Evolutionary conservation across 2,888 invertebrate genomes (phyloP).

Genomic region (Lacanobia wlatinum): DNA sequence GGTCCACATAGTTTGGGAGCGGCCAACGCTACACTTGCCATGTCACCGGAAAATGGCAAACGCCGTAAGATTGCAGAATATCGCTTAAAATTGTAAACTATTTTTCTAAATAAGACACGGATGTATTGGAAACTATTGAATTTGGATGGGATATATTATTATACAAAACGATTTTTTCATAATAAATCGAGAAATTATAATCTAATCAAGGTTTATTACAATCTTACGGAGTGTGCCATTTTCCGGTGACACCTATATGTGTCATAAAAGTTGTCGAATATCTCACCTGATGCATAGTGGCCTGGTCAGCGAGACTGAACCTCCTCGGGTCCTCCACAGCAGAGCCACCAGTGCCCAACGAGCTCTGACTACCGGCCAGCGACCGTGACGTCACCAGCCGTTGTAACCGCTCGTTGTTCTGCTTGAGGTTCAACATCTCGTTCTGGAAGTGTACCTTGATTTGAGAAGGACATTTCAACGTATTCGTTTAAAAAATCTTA

Average conservation of each 20-base stretch:
- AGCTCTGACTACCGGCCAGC: constrained; percentile 91
- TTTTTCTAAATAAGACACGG: no score
- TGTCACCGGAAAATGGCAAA: no score
- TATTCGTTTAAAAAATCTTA: constrained; percentile 47
- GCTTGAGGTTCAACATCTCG: constrained; percentile 99
- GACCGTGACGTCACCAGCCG: constrained; percentile 94
- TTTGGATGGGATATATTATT: no score
- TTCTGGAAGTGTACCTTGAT: constrained; percentile 89
- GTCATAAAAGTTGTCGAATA: not conserved
- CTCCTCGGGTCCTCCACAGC: constrained; percentile 90
- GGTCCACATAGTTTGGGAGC: not conserved
- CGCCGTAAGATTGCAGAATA: no score
- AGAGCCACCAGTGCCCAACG: constrained; percentile 89
- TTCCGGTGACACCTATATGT: no score
- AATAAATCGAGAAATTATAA: no score
- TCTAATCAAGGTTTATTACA: no score
- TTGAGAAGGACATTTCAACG: constrained; percentile 61
- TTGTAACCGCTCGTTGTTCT: constrained; percentile 98
- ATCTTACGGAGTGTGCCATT: no score
- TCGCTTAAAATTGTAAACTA: no score
- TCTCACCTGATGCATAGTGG: constrained; percentile 86
- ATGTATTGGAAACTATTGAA: no score
- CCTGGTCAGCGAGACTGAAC: constrained; percentile 91
- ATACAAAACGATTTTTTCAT: no score
- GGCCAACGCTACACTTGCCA: not conserved